A percentile compares a stretch with the other conserved stretches of the same genome.
Evolutionary conservation across 1,140 invertebrate species (phyloP).

Genomic region (Riptortus pedestris): DNA sequence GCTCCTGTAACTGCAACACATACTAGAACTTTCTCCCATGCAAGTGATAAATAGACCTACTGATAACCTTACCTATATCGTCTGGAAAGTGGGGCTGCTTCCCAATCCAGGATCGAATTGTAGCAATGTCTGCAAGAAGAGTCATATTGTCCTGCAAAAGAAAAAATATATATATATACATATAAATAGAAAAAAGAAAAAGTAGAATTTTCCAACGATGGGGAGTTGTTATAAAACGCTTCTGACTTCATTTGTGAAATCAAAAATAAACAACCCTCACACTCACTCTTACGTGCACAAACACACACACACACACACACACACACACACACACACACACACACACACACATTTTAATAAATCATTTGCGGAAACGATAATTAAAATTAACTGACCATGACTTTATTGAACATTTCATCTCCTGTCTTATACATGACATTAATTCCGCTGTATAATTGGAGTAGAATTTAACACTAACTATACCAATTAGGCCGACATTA

Average conservation of each 20-base stretch:
- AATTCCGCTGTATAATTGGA: too few relatives aligned
- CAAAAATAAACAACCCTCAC: neutral
- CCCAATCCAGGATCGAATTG: conserved; percentile 24
- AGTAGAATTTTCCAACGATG: neutral
- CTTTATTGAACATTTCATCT: too few relatives aligned
- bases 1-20: neutral
- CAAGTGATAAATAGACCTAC: neutral
- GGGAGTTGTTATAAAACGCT: neutral
- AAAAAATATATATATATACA: neutral
- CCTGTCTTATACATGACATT: too few relatives aligned
- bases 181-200: neutral
- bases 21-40: neutral
- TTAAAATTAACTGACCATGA: too few relatives aligned
- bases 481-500: too few relatives aligned
- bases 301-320: neutral
- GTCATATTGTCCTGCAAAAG: conserved; percentile 23
- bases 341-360: neutral
- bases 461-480: too few relatives aligned
- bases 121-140: conserved; percentile 15
- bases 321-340: neutral
- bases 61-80: conserved; percentile 26
- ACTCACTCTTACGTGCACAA: neutral
- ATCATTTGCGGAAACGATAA: too few relatives aligned
- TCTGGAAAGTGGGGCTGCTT: conserved; percentile 29
- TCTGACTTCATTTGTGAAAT: neutral